phyloP scores from a whole-genome alignment of 2,888 invertebrate species.

The Drymonia ruficornis region DNA sequence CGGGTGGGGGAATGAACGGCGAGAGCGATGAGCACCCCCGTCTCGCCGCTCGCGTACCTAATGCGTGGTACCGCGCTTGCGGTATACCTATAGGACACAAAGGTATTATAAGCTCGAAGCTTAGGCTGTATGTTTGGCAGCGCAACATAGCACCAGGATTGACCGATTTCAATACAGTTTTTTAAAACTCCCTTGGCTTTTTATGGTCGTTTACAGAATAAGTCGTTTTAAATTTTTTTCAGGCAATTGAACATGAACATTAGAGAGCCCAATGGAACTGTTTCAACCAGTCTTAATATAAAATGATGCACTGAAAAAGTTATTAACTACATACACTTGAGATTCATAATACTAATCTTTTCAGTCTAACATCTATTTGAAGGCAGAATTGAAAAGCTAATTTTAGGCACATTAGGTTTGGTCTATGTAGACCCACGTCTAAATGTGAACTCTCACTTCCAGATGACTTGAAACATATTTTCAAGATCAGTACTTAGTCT shows the following conservation, averaged over 20 bases:
- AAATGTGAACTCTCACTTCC: slow-evolving; percentile 16
- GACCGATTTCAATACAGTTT: too few relatives aligned
- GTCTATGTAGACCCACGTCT: slow-evolving; percentile 22
- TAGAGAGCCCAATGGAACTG: neutral
- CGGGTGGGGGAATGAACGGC: too few relatives aligned
- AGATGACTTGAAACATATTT: slow-evolving; percentile 7
- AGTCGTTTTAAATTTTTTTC: too few relatives aligned
- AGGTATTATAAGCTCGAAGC: too few relatives aligned
- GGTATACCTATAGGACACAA: too few relatives aligned
- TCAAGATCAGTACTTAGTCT: slow-evolving; percentile 27
- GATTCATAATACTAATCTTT: neutral
- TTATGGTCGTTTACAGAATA: too few relatives aligned
- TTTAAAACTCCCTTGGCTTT: too few relatives aligned
- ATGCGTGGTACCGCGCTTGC: too few relatives aligned
- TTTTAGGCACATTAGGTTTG: slow-evolving; percentile 4
- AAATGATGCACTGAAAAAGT: neutral
- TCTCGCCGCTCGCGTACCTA: too few relatives aligned
- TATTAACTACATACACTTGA: neutral
- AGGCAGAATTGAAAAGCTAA: neutral
- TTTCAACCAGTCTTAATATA: neutral
- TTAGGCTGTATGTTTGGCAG: too few relatives aligned
- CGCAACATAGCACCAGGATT: too few relatives aligned
- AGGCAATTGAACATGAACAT: neutral
- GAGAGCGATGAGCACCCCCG: too few relatives aligned
- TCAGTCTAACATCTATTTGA: neutral